Percentiles rank a stretch among this genome's conserved stretches.
Conservation (phyloP, 2,888 invertebrate species). For the Lasioglossum leucozonium region DNA sequence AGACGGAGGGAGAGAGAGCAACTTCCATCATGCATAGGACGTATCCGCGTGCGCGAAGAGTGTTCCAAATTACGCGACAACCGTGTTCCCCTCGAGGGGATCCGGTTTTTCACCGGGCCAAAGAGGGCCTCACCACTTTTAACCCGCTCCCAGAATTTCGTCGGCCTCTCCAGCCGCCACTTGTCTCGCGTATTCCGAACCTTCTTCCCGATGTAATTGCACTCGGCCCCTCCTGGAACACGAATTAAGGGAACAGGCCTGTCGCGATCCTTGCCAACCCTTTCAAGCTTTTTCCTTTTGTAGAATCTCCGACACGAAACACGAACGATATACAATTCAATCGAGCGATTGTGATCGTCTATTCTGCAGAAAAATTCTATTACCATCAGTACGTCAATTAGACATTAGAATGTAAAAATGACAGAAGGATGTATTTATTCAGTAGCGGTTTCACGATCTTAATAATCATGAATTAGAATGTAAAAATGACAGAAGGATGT, state of each 20-base stretch:
- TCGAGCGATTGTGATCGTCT: not conserved
- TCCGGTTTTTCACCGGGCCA: slow-evolving; percentile 40
- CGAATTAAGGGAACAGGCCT: slow-evolving; percentile 19
- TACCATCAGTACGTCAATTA: too few species aligned
- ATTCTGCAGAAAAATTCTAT: too few species aligned
- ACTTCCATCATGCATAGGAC: slow-evolving; percentile 13
- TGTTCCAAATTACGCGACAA: slow-evolving; percentile 49
- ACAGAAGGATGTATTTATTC: too few species aligned
- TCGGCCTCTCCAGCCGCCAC: slow-evolving; percentile 37
- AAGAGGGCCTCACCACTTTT: slow-evolving; percentile 47
- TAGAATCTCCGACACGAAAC: not conserved
- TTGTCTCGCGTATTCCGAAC: slow-evolving; percentile 39
- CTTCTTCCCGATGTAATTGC: slow-evolving; percentile 40
- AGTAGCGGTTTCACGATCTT: not conserved
- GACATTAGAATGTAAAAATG: too few species aligned
- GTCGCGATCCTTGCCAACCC: not conserved
- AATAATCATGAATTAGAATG: not conserved
- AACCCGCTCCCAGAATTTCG: slow-evolving; percentile 52
- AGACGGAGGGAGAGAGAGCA: not conserved
- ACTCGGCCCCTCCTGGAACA: not conserved
- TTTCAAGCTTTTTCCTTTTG: slow-evolving; percentile 7
- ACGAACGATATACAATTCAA: not conserved
- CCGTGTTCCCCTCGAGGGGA: slow-evolving; percentile 36
- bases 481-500: too few species aligned
- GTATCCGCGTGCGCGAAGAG: slow-evolving; percentile 34